Base-by-base conservation (phyloP, 2,113 vertebrate species). In the Vidua chalybeata region DNA sequence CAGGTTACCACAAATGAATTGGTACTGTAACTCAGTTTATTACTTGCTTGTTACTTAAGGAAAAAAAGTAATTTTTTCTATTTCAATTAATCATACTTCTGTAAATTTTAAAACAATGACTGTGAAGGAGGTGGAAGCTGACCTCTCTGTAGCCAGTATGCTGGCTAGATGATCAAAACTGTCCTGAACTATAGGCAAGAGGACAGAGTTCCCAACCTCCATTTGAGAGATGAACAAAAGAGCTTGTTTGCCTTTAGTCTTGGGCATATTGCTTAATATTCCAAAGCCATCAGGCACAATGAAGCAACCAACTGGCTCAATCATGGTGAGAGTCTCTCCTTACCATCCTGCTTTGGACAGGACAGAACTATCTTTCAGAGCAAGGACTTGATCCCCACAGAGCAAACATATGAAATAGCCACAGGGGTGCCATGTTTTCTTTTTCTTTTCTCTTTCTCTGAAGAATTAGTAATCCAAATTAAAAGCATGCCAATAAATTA, bases 401-500 rank as follows among this genome's bases (percentile, higher is more conserved):
- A 90, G 51, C 46, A 90, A 92, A 90, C 75, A 54, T 59, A 81
- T 30, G 54, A 93, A 95, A 90, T 12, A 90, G 85, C 82, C 71
- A 93, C 71, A 80, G 67, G 64, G 92, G 58, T 94, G 48, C 62
- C 69, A 76, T 72, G 63, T 94, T 84, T 92, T 90, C 83, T 92
- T 88, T 92, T 85, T 74, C 58, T 93, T 93, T 90, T 91, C 63
- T 86, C 62, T 80, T 63, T 72, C 33, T 87, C 63, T 85, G 69
- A 91, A 92, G 85, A 83, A 74, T 73, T 66, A 91, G 56, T 89
- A 76, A 90, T 66, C 15, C 59, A 73, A 95, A 94, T 63, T 84
- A 93, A 95, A 93, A 94, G 55, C 73, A 91, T 51, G 56, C 48
- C 81, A 95, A 84, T 91, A 78, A 95, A 96, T 95, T 87, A 93